Percentiles rank a stretch among this genome's conserved stretches.
Conservation (phyloP, 2,113 vertebrate genomes). For the Psilopogon haemacephalus region DNA sequence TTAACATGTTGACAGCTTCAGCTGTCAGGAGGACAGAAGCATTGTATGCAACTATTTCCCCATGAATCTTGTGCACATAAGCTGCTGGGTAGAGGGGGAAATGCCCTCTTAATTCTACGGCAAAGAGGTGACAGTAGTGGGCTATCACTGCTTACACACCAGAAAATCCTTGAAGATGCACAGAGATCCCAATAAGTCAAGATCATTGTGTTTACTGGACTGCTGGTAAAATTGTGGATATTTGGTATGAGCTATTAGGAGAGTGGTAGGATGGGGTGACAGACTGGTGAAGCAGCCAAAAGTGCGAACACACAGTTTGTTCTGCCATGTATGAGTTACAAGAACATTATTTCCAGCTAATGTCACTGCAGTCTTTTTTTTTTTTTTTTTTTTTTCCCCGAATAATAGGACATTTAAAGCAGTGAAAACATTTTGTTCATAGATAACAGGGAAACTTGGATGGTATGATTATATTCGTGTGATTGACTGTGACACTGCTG, state of each 20-base stretch:
- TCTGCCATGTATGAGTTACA: not conserved
- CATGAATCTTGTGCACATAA: not conserved
- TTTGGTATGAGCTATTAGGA: not conserved
- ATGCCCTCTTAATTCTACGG: not conserved
- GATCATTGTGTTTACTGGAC: not conserved
- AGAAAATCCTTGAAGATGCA: not conserved
- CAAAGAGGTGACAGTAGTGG: not conserved
- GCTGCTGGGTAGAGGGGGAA: not conserved
- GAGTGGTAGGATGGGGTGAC: not conserved
- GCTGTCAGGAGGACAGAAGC: not conserved
- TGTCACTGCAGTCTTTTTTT: not conserved
- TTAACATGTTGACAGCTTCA: not conserved
- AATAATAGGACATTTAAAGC: not conserved
- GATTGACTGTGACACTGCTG: not conserved
- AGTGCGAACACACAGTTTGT: not conserved
- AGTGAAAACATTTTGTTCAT: not conserved
- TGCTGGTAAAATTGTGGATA: not conserved
- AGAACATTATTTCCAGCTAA: not conserved
- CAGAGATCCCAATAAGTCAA: not conserved
- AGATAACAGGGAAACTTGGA: not conserved
- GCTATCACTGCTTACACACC: not conserved
- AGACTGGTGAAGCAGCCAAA: not conserved
- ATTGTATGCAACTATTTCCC: not conserved
- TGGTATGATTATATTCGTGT: not conserved
- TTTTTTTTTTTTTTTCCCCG: no score